These are phyloP conservation scores for Sialis fuliginosa DNA, from an alignment of 2,888 invertebrate species.

Conservation along the genomic window DNA sequence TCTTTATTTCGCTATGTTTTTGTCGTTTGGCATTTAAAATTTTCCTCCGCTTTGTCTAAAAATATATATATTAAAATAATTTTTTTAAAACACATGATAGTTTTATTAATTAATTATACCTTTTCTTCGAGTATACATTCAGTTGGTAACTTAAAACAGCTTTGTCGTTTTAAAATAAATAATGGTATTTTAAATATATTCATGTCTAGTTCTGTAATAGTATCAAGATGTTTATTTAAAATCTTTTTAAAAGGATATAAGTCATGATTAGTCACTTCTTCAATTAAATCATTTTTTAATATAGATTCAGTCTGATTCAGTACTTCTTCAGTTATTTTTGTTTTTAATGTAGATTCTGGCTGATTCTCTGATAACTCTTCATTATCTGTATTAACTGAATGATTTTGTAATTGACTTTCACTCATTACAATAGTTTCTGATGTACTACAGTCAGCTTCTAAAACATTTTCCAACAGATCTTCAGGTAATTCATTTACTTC, in stretches of 20 bases:
- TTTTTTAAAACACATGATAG: background rate
- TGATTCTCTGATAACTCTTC: no score
- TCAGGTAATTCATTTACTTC: conserved; percentile 5
- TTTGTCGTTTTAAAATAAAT: background rate
- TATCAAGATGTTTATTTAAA: no score
- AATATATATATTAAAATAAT: background rate
- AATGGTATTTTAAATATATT: conserved; percentile 1
- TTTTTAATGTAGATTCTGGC: no score
- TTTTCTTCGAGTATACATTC: conserved; percentile 2
- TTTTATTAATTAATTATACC: background rate
- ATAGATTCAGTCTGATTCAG: no score
- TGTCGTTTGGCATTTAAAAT: no score
- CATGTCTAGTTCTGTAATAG: background rate
- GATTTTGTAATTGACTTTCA: no score
- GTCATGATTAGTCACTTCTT: no score
- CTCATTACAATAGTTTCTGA: background rate
- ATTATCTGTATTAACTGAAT: no score
- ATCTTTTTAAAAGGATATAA: no score
- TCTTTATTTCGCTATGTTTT: background rate
- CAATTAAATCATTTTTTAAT: no score
- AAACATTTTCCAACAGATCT: background rate
- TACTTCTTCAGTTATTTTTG: no score
- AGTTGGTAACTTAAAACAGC: background rate
- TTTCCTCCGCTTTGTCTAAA: background rate
- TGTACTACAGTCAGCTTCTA: background rate